Percentiles rank a stretch among this genome's conserved stretches.
phyloP scores from a whole-genome alignment of 2,888 invertebrate species.

The Selenia dentaria region DNA sequence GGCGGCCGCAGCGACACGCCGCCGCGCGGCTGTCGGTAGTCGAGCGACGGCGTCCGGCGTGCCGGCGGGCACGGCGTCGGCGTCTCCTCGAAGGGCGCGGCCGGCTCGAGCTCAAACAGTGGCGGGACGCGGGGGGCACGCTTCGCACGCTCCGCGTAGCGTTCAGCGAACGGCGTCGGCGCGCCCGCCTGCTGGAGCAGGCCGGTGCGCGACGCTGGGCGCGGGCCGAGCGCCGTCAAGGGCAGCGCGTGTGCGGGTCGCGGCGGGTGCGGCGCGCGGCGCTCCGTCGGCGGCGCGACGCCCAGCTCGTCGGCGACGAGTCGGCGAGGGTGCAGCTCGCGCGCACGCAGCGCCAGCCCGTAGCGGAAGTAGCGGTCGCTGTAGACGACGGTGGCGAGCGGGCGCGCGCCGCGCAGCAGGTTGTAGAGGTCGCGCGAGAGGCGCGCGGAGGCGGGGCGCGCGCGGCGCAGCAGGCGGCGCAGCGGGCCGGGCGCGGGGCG shows the following conservation, averaged over 20 bases:
- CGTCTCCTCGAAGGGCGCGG: slow-evolving; percentile 25
- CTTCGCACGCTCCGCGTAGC: slow-evolving; percentile 30
- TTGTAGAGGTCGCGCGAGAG: slow-evolving; percentile 49
- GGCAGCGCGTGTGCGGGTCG: slow-evolving; percentile 27
- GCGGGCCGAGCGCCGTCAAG: slow-evolving; percentile 18
- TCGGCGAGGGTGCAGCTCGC: slow-evolving; percentile 32
- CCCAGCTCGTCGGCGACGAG: slow-evolving; percentile 38
- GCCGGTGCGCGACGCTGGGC: slow-evolving; percentile 20
- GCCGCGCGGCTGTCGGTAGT: slow-evolving; percentile 38
- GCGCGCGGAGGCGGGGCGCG: slow-evolving; percentile 31
- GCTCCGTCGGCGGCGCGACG: slow-evolving; percentile 32
- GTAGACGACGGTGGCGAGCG: slow-evolving; percentile 72
- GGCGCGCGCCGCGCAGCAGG: slow-evolving; percentile 49
- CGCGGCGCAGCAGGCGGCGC: slow-evolving; percentile 42
- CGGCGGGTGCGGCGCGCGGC: slow-evolving; percentile 47
- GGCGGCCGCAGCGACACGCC: slow-evolving; percentile 31
- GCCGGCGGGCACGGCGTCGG: slow-evolving; percentile 32
- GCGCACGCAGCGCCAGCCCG: slow-evolving; percentile 63
- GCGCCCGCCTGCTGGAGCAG: too few species aligned
- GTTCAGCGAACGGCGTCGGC: too few species aligned
- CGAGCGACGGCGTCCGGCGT: slow-evolving; percentile 30
- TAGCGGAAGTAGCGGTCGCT: slow-evolving; percentile 79
- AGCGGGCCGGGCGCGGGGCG: slow-evolving; percentile 33
- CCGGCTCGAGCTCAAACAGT: slow-evolving; percentile 16
- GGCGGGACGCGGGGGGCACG: slow-evolving; percentile 35